Conservation (phyloP, 2,888 invertebrate species). For the Temnothorax unifasciatus region DNA sequence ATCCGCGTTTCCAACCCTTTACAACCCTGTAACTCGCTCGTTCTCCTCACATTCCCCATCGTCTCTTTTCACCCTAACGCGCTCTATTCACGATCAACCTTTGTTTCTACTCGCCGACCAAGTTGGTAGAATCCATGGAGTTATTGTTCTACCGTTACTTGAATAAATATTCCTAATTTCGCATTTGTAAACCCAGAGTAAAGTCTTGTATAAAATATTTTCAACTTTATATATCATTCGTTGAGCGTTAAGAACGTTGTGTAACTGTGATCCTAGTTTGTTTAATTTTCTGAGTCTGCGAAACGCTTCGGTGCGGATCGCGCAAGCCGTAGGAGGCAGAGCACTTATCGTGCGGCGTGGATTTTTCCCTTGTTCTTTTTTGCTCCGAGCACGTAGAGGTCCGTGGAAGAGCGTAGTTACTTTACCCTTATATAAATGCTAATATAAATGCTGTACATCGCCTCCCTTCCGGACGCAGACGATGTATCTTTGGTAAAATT, state of each 20-base stretch:
- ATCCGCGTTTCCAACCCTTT: constrained; percentile 22
- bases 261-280: constrained; percentile 27
- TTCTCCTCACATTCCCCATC: neutral
- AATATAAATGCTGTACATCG: constrained; percentile 48
- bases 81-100: constrained; percentile 36
- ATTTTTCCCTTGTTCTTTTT: constrained; percentile 40
- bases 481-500: constrained; percentile 52
- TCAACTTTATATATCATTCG: constrained; percentile 8
- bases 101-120: constrained; percentile 35
- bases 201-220: constrained; percentile 32
- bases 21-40: neutral
- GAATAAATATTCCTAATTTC: constrained; percentile 53
- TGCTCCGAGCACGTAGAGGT: constrained; percentile 30
- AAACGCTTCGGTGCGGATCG: constrained; percentile 5
- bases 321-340: neutral
- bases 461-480: constrained; percentile 20
- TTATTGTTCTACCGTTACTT: constrained; percentile 33
- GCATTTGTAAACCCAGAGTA: constrained; percentile 19
- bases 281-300: constrained; percentile 40
- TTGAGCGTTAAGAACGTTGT: constrained; percentile 6
- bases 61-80: neutral
- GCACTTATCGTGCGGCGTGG: constrained; percentile 37
- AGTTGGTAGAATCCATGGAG: constrained; percentile 32
- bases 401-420: constrained; percentile 23
- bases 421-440: constrained; percentile 53